Evolutionary conservation across 2,797 vertebrate species (phyloP).

Genomic region (Sebastes goodei): DNA sequence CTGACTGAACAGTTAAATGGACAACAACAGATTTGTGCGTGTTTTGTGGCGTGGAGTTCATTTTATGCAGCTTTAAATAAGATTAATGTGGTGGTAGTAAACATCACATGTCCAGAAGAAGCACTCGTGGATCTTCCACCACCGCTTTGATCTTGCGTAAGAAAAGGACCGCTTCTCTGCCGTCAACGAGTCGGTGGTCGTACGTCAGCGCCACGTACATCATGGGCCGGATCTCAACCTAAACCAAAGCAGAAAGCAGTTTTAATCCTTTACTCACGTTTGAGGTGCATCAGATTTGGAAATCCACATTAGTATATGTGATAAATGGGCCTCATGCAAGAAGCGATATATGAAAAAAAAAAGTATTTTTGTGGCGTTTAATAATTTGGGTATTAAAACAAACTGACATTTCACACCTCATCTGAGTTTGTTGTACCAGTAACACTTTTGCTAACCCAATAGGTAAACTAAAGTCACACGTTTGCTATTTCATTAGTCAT

Average conservation of each 20-base stretch:
- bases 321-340: no score
- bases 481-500: neutral
- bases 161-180: conserved; percentile 95
- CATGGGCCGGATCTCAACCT: conserved; percentile 95
- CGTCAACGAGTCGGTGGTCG: conserved; percentile 92
- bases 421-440: neutral
- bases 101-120: conserved; percentile 91
- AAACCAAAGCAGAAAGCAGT: conserved; percentile 5
- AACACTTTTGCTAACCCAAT: neutral
- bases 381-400: neutral
- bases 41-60: conserved; percentile 10
- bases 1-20: neutral
- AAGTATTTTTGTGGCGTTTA: neutral
- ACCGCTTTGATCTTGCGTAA: conserved; percentile 94
- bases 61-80: conserved; percentile 17
- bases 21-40: conserved; percentile 24
- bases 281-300: neutral
- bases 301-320: no score
- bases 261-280: neutral
- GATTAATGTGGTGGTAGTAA: conserved; percentile 6
- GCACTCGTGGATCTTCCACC: conserved; percentile 92
- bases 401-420: neutral
- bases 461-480: neutral
- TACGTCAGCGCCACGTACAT: conserved; percentile 95
- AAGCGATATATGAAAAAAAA: no score